A percentile compares a stretch with the other conserved stretches of the same genome.
These are phyloP conservation scores for Sussaba pulchella DNA, from an alignment of 2,888 invertebrate genomes.

Conservation along the genomic window DNA sequence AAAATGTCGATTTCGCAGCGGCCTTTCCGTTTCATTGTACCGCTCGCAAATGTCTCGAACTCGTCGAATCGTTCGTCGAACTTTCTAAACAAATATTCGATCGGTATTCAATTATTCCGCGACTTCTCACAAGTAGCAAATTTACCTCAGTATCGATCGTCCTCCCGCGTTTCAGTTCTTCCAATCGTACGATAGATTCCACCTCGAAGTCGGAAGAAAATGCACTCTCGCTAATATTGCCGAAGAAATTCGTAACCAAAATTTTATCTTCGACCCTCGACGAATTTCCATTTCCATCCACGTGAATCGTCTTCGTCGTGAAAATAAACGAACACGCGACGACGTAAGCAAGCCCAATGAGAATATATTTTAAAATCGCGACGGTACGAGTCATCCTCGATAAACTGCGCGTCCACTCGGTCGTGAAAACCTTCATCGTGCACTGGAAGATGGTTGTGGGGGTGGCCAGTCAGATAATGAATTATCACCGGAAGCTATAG, in stretches of 20 bases:
- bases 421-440: conserved; percentile 4
- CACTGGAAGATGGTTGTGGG: conserved; percentile 48
- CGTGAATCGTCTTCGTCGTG: neutral
- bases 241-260: neutral
- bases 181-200: conserved; percentile 43
- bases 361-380: conserved; percentile 69
- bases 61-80: conserved; percentile 67
- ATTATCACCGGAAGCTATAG: conserved; percentile 48
- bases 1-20: conserved; percentile 76
- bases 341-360: conserved; percentile 66
- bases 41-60: conserved; percentile 75
- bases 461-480: conserved; percentile 60
- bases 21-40: conserved; percentile 76
- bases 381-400: conserved; percentile 67
- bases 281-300: conserved; percentile 25
- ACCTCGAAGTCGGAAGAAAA: conserved; percentile 25
- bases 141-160: conserved; percentile 42
- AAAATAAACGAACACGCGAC: conserved; percentile 50
- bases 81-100: conserved; percentile 65
- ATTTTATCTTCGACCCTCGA: neutral
- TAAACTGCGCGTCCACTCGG: conserved; percentile 24
- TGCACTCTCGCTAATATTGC: neutral
- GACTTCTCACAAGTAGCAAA: neutral
- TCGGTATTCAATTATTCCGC: neutral
- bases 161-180: conserved; percentile 48